A percentile compares a stretch with the other conserved stretches of the same genome.
Evolutionary conservation across 2,113 vertebrate genomes (phyloP).

Genomic region (Cyphomyrus discorhynchus): DNA sequence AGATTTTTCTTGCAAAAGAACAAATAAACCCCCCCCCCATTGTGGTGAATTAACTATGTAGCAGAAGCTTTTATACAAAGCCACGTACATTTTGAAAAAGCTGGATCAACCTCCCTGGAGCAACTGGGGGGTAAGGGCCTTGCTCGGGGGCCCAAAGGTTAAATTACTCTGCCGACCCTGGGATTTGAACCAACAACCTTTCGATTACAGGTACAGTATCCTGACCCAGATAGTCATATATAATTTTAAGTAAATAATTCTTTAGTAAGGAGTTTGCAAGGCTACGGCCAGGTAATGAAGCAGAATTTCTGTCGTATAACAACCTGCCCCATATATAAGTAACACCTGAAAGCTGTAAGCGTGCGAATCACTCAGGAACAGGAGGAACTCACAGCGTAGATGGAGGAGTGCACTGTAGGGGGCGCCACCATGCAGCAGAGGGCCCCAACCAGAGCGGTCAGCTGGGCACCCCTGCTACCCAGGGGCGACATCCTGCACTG

Average conservation of each 20-base stretch:
- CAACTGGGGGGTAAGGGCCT: background rate
- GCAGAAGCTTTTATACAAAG: background rate
- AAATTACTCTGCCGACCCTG: background rate
- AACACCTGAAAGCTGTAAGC: background rate
- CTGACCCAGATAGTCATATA: background rate
- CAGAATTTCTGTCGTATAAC: background rate
- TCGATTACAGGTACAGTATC: background rate
- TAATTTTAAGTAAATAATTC: background rate
- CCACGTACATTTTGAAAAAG: background rate
- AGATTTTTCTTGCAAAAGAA: background rate
- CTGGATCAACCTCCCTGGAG: background rate
- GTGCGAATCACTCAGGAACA: background rate
- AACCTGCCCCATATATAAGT: background rate
- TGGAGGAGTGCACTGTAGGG: constrained; percentile 52
- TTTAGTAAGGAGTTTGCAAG: background rate
- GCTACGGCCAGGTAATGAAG: background rate
- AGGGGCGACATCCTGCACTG: constrained; percentile 39
- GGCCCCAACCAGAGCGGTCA: constrained; percentile 35
- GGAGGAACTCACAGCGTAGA: constrained; percentile 61
- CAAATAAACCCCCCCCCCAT: background rate
- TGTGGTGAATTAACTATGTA: background rate
- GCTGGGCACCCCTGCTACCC: constrained; percentile 19
- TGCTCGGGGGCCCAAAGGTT: background rate
- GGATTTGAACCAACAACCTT: background rate
- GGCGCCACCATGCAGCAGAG: constrained; percentile 41